These are phyloP conservation scores for Ceuthmochares aereus DNA, from an alignment of 2,113 vertebrate species.

Conservation along the genomic window DNA sequence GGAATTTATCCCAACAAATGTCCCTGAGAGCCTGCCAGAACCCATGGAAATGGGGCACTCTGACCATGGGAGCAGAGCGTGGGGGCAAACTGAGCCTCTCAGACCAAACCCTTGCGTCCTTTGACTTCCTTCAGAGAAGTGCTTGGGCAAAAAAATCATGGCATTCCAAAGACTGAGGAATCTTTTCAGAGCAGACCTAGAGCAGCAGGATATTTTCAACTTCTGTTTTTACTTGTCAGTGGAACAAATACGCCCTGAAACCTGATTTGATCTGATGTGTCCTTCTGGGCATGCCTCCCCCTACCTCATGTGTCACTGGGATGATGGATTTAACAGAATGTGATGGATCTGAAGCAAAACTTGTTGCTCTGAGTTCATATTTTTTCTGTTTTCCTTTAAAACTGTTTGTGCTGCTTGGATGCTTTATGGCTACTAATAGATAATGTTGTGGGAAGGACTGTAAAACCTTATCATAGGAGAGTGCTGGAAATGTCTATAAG, in stretches of 20 bases:
- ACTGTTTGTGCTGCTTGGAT: background rate
- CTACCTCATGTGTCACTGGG: fast-evolving
- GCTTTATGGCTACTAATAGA: constrained; percentile 8
- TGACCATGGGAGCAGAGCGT: background rate
- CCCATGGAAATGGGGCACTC: background rate
- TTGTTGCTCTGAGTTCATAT: background rate
- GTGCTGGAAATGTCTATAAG: background rate
- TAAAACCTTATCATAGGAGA: constrained; percentile 3
- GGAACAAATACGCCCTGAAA: background rate
- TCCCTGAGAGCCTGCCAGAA: background rate
- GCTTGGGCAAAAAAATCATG: background rate
- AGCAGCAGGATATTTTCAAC: background rate
- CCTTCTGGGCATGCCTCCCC: background rate
- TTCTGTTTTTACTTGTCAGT: background rate
- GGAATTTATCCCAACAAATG: background rate
- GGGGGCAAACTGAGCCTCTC: background rate
- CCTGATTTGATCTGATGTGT: background rate
- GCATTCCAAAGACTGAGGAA: background rate
- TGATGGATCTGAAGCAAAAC: background rate
- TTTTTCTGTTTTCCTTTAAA: constrained; percentile 2
- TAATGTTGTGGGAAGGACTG: background rate
- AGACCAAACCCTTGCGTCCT: background rate
- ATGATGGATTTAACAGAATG: background rate
- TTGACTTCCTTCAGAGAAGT: background rate
- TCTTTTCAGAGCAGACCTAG: background rate